Conservation (phyloP, 2,888 invertebrate genomes). For the Scelioninae gen. 1 region DNA sequence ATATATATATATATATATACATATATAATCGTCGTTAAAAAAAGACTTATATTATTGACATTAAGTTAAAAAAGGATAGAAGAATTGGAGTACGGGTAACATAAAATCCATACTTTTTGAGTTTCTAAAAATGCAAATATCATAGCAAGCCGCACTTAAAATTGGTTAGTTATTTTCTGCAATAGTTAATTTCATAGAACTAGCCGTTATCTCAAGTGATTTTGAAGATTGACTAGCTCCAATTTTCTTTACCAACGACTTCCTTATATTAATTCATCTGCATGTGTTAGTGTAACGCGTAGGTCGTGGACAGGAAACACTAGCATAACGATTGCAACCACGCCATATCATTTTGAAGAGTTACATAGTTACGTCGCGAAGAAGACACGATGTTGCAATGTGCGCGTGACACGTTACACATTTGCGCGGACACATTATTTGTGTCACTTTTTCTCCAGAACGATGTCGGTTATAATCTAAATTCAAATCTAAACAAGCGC, state of each 20-base stretch:
- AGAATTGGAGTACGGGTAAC: too few species aligned
- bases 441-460: constrained; percentile 26
- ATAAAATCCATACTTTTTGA: too few species aligned
- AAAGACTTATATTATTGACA: too few species aligned
- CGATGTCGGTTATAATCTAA: background rate
- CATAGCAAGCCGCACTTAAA: too few species aligned
- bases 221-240: constrained; percentile 38
- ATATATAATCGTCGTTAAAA: too few species aligned
- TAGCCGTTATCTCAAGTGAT: constrained; percentile 20
- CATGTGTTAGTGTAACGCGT: constrained; percentile 41
- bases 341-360: constrained; percentile 59
- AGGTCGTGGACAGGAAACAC: constrained; percentile 51
- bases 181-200: background rate
- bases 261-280: constrained; percentile 62
- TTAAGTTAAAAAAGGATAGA: too few species aligned
- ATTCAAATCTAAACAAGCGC: background rate
- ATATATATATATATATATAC: too few species aligned
- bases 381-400: constrained; percentile 23
- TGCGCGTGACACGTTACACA: constrained; percentile 40
- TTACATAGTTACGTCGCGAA: constrained; percentile 6
- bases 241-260: constrained; percentile 60
- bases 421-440: constrained; percentile 22
- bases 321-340: constrained; percentile 63
- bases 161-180: too few species aligned
- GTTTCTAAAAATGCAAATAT: too few species aligned